A percentile compares a stretch with the other conserved stretches of the same genome.
These are phyloP conservation scores for Scaptomyza caliginosa DNA, from an alignment of 2,888 invertebrate genomes.

Conservation along the genomic window DNA sequence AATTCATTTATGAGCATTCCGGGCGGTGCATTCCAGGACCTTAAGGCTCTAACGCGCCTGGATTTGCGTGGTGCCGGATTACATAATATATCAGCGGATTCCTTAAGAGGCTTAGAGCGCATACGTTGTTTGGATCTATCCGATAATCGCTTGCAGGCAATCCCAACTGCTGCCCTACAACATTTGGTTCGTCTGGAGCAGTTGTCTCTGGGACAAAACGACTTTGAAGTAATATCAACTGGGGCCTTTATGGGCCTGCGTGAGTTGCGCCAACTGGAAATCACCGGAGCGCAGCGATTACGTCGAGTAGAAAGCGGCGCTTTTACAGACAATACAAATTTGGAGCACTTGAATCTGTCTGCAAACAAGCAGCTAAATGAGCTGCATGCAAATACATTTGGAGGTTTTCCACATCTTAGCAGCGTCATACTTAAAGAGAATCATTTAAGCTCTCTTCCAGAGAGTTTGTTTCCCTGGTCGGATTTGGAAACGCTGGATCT, in stretches of 20 bases:
- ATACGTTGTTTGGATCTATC: conserved; percentile 90
- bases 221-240: conserved; percentile 88
- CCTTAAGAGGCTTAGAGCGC: conserved; percentile 90
- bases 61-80: conserved; percentile 93
- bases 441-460: conserved; percentile 90
- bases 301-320: conserved; percentile 90
- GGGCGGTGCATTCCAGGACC: conserved; percentile 91
- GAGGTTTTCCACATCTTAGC: conserved; percentile 91
- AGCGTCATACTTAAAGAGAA: conserved; percentile 92
- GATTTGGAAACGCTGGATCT: conserved; percentile 91
- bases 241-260: conserved; percentile 91
- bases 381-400: conserved; percentile 90
- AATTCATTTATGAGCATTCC: conserved; percentile 91
- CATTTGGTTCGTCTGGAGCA: conserved; percentile 90
- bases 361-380: conserved; percentile 90
- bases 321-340: conserved; percentile 91
- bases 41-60: conserved; percentile 89
- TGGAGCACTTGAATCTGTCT: conserved; percentile 90
- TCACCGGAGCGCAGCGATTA: conserved; percentile 91
- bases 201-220: conserved; percentile 92
- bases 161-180: conserved; percentile 91
- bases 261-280: conserved; percentile 90
- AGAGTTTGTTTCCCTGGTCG: conserved; percentile 91
- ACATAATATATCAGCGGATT: conserved; percentile 90
- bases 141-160: conserved; percentile 90